A percentile compares a stretch with the other conserved stretches of the same genome.
Conservation (phyloP, 2,113 vertebrate genomes). For the Myotis brandtii region DNA sequence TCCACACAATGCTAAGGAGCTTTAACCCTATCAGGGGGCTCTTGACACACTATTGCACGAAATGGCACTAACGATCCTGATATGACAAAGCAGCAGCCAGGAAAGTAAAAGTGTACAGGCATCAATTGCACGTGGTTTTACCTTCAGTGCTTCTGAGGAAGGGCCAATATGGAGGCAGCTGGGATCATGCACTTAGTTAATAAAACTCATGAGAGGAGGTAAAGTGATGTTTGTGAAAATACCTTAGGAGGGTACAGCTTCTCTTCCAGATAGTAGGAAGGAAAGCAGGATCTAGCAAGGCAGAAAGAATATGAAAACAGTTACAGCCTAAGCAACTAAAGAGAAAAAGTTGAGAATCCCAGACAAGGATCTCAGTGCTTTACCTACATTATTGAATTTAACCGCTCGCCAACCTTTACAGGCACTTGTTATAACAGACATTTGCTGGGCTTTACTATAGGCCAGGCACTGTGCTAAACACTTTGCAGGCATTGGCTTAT, state of each 20-base stretch:
- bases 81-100: constrained; percentile 4
- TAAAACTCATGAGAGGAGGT: not conserved
- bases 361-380: not conserved
- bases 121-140: not conserved
- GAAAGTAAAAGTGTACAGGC: not conserved
- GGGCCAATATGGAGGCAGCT: not conserved
- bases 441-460: not conserved
- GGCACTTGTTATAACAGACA: not conserved
- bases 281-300: not conserved
- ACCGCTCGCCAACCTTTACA: not conserved
- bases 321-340: not conserved
- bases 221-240: not conserved
- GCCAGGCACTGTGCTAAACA: not conserved
- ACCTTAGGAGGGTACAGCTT: not conserved
- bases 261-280: not conserved
- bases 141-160: not conserved
- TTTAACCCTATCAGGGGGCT: constrained; percentile 68
- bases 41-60: constrained; percentile 28
- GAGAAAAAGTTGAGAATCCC: constrained; percentile 22
- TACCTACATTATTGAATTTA: not conserved
- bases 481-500: not conserved
- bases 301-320: not conserved
- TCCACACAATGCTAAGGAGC: constrained; percentile 29
- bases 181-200: not conserved
- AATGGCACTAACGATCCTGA: not conserved